A percentile compares a stretch with the other conserved stretches of the same genome.
These are phyloP conservation scores for Lasius fuliginosus DNA, from an alignment of 2,888 invertebrate species.

Conservation along the genomic window DNA sequence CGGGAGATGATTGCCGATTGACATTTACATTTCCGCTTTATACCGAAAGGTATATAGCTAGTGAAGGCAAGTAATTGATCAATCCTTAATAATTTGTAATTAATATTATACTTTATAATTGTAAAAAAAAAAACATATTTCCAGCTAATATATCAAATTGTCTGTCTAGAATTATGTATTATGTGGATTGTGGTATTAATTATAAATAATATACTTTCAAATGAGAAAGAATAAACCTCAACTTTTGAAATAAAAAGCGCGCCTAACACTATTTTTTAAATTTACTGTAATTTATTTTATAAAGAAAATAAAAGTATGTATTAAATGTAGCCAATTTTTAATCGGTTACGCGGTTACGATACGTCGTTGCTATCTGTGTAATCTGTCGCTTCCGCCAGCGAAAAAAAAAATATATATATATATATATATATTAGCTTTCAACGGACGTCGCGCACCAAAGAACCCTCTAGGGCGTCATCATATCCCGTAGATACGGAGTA, in stretches of 20 bases:
- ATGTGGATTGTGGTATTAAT: neutral
- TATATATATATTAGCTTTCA: neutral
- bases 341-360: neutral
- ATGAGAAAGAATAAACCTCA: neutral
- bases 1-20: neutral
- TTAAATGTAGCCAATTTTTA: slow-evolving; percentile 9
- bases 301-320: neutral
- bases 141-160: neutral
- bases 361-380: neutral
- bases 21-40: slow-evolving; percentile 18
- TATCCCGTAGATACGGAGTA: slow-evolving; percentile 52
- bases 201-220: neutral
- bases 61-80: neutral
- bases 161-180: neutral
- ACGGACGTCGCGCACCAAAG: slow-evolving; percentile 39
- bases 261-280: neutral
- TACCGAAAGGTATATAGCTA: neutral
- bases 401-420: no score
- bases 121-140: slow-evolving; percentile 10
- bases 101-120: neutral
- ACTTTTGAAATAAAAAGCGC: neutral
- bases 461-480: slow-evolving; percentile 56
- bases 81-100: neutral
- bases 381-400: neutral
- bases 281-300: neutral